Base-by-base conservation (phyloP, 1,140 invertebrate species). In the Sarcophaga bullata region DNA sequence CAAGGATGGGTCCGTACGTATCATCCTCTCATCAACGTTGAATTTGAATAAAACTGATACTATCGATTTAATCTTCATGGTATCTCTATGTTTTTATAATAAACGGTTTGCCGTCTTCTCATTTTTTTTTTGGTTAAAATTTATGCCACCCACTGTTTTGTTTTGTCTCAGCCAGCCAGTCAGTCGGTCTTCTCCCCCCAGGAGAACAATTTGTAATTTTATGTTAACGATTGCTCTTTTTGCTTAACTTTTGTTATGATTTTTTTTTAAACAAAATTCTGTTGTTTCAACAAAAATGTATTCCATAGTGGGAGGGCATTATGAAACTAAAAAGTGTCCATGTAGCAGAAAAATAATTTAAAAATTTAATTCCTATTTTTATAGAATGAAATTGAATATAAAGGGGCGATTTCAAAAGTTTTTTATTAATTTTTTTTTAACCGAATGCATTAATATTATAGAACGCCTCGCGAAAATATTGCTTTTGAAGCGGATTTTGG, bases 121-220 rank as follows among this genome's bases (percentile, higher is more conserved):
- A 13, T 25, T 68, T 68, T 68, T 68, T 68, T 68, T 68, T 25
- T 68, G n/a, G 25, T 37, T 37, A 68, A 68, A 68, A 68, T 68
- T 68, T 68, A 68, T 68, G 62, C 62, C 62, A 68, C 62, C 62
- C 62, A 68, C 62, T 25, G 62, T 68, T 68, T 58, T 8, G 17
- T 17, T 68, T 68, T n/a, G 54, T 58, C 54, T 58, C 10, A 3
- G 4, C 4, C n/a, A 25, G 62, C 62, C 62, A 19, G 46, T 6
- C 46, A 4, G 25, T 37, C 25, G 25, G 25, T 37, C 25, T 37
- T 37, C 7, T 37, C 7, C 46, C 73, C 73, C 37, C 73, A 48
- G 46, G 73, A 76, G 73, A 76, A 50, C 73, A 37, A 76, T 76
- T 76, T 76, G 73, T 76, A 76, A 76, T 76, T 76, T 76, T 76